Percentiles rank a stretch among this genome's conserved stretches.
These are phyloP conservation scores for Pseudochaenichthys georgianus DNA, from an alignment of 2,797 vertebrate species.

Conservation along the genomic window DNA sequence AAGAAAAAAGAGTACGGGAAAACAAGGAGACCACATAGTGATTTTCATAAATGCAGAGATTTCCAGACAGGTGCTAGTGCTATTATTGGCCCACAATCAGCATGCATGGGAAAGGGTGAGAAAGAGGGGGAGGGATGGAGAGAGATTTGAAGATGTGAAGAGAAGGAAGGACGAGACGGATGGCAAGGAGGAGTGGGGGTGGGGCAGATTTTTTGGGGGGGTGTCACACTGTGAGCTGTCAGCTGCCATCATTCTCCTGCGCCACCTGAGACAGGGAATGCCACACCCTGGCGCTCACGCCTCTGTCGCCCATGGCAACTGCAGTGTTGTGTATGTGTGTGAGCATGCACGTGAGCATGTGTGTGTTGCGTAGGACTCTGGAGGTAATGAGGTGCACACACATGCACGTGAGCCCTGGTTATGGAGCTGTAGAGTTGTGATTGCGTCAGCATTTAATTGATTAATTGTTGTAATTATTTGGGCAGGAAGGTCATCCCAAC, in stretches of 20 bases:
- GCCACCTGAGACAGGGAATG: slow-evolving; percentile 84
- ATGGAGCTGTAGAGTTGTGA: slow-evolving; percentile 75
- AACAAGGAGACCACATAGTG: slow-evolving; percentile 56
- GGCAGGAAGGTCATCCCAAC: slow-evolving; percentile 82
- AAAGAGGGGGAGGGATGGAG: slow-evolving; percentile 52
- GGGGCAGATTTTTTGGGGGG: slow-evolving; percentile 54
- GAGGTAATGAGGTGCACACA: slow-evolving; percentile 79
- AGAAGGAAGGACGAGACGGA: slow-evolving; percentile 25
- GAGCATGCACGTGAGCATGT: slow-evolving; percentile 2
- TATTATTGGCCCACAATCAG: slow-evolving; percentile 83
- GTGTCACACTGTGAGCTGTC: slow-evolving; percentile 82
- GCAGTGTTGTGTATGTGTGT: slow-evolving; percentile 46
- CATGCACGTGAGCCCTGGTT: slow-evolving; percentile 66
- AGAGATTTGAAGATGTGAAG: slow-evolving; percentile 55
- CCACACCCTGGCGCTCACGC: slow-evolving; percentile 83
- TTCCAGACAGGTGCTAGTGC: slow-evolving; percentile 79
- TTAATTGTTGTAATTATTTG: slow-evolving; percentile 89
- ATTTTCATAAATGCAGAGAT: slow-evolving; percentile 79
- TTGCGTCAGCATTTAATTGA: slow-evolving; percentile 87
- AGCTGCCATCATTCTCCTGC: slow-evolving; percentile 84
- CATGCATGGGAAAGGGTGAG: slow-evolving; percentile 74
- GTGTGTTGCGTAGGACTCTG: slow-evolving; percentile 41
- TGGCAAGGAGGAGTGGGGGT: slow-evolving; percentile 30
- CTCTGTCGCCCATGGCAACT: slow-evolving; percentile 83
- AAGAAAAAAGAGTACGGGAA: slow-evolving; percentile 43